Evolutionary conservation across 2,113 vertebrate species (phyloP).

Genomic region (Cyrtonyx montezumae): DNA sequence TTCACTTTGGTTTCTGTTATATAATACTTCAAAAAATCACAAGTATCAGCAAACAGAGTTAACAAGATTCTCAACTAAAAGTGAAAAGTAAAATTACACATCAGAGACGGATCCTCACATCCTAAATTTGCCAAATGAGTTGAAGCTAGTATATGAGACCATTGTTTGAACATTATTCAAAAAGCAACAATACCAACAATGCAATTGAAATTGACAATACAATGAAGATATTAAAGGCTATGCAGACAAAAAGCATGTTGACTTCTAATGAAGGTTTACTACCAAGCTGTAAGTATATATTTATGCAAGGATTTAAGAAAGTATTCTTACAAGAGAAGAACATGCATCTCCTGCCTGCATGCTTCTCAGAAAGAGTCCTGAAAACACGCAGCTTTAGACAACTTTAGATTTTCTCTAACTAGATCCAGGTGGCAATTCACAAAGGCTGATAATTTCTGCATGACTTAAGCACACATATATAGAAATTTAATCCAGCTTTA

Average conservation of each 20-base stretch:
- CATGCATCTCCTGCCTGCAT: background rate
- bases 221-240: background rate
- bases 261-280: background rate
- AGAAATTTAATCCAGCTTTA: background rate
- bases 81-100: background rate
- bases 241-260: background rate
- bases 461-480: background rate
- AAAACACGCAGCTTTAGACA: conserved; percentile 30
- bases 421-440: conserved; percentile 22
- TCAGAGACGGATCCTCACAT: background rate
- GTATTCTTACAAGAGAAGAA: background rate
- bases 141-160: background rate
- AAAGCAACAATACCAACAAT: background rate
- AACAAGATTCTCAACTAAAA: background rate
- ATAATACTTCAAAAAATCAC: background rate
- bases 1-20: background rate
- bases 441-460: conserved; percentile 1
- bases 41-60: background rate
- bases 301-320: background rate
- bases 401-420: conserved; percentile 10
- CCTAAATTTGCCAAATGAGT: background rate
- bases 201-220: background rate
- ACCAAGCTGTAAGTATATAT: rapidly evolving
- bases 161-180: background rate
- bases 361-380: background rate